Conservation (phyloP, 2,888 invertebrate species). For the Oligia strigilis region DNA sequence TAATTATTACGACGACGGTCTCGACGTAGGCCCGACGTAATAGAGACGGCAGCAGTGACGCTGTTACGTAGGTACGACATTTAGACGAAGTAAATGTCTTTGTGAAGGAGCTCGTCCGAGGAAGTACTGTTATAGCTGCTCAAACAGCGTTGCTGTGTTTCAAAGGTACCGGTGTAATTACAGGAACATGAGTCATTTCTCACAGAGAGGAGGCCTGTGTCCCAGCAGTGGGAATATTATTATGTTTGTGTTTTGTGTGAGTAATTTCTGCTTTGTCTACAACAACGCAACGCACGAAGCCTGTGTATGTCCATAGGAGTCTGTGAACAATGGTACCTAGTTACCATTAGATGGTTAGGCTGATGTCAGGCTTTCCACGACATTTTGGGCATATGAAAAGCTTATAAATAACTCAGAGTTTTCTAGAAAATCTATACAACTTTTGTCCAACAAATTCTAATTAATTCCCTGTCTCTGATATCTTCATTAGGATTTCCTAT, state of each 20-base stretch:
- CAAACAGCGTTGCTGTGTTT: conserved; percentile 4
- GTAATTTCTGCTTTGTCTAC: conserved; percentile 7
- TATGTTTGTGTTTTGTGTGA: not conserved
- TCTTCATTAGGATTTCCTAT: not conserved
- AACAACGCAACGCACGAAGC: not conserved
- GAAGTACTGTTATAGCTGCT: not conserved
- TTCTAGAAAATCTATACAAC: not conserved
- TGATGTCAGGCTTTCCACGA: not conserved
- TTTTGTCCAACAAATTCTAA: not conserved
- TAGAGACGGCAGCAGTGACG: not conserved
- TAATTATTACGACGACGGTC: not conserved
- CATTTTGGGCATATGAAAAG: not conserved
- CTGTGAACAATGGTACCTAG: not conserved
- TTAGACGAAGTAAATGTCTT: conserved; percentile 6
- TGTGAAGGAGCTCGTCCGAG: conserved; percentile 3
- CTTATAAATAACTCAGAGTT: not conserved
- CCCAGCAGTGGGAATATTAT: no score
- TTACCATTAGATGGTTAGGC: not conserved
- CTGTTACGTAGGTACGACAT: not conserved
- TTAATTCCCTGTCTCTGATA: not conserved
- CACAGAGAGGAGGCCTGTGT: no score
- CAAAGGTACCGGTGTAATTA: conserved; percentile 2
- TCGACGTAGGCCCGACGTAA: conserved; percentile 12
- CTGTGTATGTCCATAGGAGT: not conserved
- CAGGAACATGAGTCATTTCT: not conserved